phyloP scores from a whole-genome alignment of 2,797 vertebrate species.

The Cyclopterus lumpus region DNA sequence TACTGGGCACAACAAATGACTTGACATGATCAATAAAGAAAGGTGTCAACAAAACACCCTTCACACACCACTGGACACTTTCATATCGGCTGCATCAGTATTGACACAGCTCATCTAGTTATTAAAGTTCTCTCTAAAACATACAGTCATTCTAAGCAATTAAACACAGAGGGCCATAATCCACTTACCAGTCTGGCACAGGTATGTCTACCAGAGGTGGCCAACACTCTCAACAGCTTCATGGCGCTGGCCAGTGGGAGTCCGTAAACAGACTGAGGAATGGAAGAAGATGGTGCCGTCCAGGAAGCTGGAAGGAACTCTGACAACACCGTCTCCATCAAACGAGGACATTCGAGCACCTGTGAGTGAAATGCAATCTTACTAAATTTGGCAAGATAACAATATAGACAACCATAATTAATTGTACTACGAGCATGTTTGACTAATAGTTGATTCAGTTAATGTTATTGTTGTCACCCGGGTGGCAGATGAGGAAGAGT shows the following conservation, averaged over 20 bases:
- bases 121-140: neutral
- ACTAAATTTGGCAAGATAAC: neutral
- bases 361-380: constrained; percentile 54
- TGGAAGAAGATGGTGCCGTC: constrained; percentile 72
- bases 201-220: constrained; percentile 89
- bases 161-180: neutral
- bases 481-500: constrained; percentile 88
- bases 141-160: neutral
- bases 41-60: neutral
- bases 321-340: constrained; percentile 89
- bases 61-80: neutral
- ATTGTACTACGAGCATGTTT: neutral
- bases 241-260: constrained; percentile 88
- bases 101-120: neutral
- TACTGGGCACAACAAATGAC: neutral
- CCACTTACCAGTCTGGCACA: constrained; percentile 90
- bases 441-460: neutral
- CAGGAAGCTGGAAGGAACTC: constrained; percentile 93
- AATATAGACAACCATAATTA: rapidly evolving
- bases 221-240: constrained; percentile 94
- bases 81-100: neutral
- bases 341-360: constrained; percentile 92
- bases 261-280: constrained; percentile 83
- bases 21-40: neutral
- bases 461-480: constrained; percentile 78